Evolutionary conservation across 2,888 invertebrate genomes (phyloP).

Genomic region (Danaus chrysippus): DNA sequence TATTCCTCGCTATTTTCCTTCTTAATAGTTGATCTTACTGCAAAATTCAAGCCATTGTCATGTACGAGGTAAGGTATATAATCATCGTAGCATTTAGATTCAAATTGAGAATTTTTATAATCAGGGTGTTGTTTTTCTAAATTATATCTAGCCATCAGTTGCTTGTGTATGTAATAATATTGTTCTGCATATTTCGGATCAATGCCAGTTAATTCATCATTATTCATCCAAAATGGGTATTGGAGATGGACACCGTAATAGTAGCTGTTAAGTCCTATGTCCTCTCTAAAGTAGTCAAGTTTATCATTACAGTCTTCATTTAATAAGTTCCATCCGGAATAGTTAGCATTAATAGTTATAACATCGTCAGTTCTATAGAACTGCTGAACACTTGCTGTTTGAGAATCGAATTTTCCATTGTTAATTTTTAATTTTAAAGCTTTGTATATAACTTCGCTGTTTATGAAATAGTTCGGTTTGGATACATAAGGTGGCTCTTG

Average conservation of each 20-base stretch:
- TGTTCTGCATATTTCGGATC: constrained; percentile 61
- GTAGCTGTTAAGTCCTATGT: constrained; percentile 79
- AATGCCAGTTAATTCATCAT: constrained; percentile 58
- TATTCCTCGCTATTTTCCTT: constrained; percentile 48
- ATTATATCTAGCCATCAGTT: constrained; percentile 55
- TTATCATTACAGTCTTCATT: constrained; percentile 68
- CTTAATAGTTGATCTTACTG: constrained; percentile 47
- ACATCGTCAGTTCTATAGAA: constrained; percentile 42
- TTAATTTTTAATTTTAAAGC: constrained; percentile 52
- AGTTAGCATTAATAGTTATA: constrained; percentile 59
- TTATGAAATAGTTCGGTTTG: constrained; percentile 65
- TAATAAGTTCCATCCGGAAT: constrained; percentile 74
- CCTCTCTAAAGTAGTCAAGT: constrained; percentile 82
- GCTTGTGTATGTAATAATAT: constrained; percentile 61
- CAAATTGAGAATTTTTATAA: constrained; percentile 30
- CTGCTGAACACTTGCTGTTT: constrained; percentile 47
- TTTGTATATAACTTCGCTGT: constrained; percentile 60
- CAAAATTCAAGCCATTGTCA: constrained; percentile 65
- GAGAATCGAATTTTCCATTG: constrained; percentile 38
- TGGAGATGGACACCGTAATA: constrained; percentile 78
- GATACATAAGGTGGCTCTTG: constrained; percentile 69
- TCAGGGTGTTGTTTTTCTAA: constrained; percentile 57
- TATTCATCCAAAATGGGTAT: constrained; percentile 80
- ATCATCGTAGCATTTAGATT: constrained; percentile 40
- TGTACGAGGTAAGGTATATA: constrained; percentile 60